Percentiles rank a stretch among this genome's conserved stretches.
Evolutionary conservation across 2,113 vertebrate genomes (phyloP).

Genomic region (Himantopus leucocephalus): DNA sequence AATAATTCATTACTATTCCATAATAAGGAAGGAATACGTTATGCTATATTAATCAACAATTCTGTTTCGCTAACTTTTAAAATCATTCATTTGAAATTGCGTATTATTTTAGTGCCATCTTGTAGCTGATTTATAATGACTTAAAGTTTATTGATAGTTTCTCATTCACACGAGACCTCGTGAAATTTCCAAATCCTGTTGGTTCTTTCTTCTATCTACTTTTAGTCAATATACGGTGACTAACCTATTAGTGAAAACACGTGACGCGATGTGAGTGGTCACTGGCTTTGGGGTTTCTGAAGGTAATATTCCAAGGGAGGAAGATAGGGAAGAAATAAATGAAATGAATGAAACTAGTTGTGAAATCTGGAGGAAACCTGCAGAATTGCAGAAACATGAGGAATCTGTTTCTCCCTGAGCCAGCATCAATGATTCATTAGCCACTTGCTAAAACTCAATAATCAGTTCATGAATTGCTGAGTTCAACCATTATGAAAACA

Average conservation of each 20-base stretch:
- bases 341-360: neutral
- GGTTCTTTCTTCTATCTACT: neutral
- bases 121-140: neutral
- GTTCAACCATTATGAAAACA: slow-evolving; percentile 62
- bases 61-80: neutral
- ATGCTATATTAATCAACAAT: slow-evolving; percentile 37
- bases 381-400: slow-evolving; percentile 32
- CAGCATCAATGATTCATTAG: slow-evolving; percentile 67
- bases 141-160: neutral
- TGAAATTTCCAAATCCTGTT: neutral
- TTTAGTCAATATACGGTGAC: neutral
- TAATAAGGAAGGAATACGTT: neutral
- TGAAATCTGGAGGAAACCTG: slow-evolving; percentile 37
- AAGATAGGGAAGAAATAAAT: neutral
- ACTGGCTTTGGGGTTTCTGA: neutral
- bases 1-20: slow-evolving; percentile 7
- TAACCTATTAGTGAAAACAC: neutral
- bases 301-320: neutral
- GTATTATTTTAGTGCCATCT: neutral
- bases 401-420: slow-evolving; percentile 42
- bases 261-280: neutral
- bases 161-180: neutral
- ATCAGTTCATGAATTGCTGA: slow-evolving; percentile 61
- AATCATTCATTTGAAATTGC: slow-evolving; percentile 9
- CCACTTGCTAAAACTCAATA: slow-evolving; percentile 62